Conservation (phyloP, 2,797 vertebrate genomes). For the Acanthornis magna region DNA sequence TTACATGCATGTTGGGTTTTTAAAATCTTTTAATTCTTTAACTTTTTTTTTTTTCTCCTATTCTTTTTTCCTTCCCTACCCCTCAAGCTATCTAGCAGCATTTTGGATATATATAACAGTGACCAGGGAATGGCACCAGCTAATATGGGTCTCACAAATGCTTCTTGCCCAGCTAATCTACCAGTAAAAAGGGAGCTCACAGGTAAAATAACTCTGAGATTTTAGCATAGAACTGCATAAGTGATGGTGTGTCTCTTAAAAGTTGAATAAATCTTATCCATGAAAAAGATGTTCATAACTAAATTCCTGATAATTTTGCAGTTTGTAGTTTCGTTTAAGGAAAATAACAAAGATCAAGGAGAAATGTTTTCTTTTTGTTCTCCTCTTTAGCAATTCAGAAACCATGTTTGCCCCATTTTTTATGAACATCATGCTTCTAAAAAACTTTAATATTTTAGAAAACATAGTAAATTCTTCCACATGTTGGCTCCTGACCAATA, state of each 20-base stretch:
- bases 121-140: constrained; percentile 87
- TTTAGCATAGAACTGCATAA: not conserved
- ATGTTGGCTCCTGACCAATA: constrained; percentile 70
- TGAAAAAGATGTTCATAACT: not conserved
- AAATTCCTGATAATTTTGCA: not conserved
- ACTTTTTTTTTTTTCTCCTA: not conserved
- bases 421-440: constrained; percentile 76
- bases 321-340: not conserved
- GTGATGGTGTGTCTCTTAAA: not conserved
- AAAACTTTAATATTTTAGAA: constrained; percentile 83
- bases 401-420: constrained; percentile 55
- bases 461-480: constrained; percentile 75
- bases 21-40: not conserved
- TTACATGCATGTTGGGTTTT: not conserved
- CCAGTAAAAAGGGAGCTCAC: constrained; percentile 91
- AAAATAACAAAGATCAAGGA: constrained; percentile 1
- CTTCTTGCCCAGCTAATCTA: constrained; percentile 85
- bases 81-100: constrained; percentile 84
- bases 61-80: constrained; percentile 31
- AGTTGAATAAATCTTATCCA: not conserved
- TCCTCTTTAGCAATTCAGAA: constrained; percentile 29
- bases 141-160: constrained; percentile 86
- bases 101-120: constrained; percentile 91
- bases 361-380: constrained; percentile 1
- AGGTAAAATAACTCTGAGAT: constrained; percentile 77